phyloP scores from a whole-genome alignment of 2,113 vertebrate species.

The Emydocephalus ijimae region DNA sequence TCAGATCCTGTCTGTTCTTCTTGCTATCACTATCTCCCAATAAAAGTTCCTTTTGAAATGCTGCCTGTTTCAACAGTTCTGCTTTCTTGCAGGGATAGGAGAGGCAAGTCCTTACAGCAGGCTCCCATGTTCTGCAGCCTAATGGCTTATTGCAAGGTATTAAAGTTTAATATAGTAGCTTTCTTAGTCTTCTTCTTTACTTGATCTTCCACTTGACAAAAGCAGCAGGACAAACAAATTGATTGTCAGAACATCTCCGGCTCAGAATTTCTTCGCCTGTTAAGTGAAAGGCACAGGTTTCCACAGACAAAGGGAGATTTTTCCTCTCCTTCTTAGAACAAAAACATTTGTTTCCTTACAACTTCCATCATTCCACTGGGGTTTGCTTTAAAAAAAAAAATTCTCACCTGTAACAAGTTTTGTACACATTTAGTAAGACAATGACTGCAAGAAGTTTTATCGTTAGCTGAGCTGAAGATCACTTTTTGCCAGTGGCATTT shows the following conservation, averaged over 20 bases:
- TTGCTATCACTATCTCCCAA: no score
- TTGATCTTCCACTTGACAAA: background rate
- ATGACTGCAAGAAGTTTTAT: background rate
- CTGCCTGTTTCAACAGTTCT: no score
- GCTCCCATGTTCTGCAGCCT: background rate
- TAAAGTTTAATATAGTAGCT: background rate
- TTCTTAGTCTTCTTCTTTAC: background rate
- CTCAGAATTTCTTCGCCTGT: background rate
- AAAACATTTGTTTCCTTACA: background rate
- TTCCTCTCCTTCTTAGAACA: background rate
- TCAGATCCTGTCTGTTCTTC: no score
- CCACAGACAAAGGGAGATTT: background rate
- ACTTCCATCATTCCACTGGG: background rate
- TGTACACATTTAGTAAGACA: constrained; percentile 22
- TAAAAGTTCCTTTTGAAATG: no score
- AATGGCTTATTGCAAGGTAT: background rate
- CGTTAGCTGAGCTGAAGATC: constrained; percentile 4
- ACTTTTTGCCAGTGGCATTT: constrained; percentile 28
- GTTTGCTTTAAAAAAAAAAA: background rate
- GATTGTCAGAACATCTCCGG: constrained; percentile 3
- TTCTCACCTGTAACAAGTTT: background rate
- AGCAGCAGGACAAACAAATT: constrained; percentile 1
- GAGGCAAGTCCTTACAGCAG: background rate
- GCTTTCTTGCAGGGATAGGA: no score
- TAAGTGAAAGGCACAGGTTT: background rate